phyloP scores from a whole-genome alignment of 2,113 vertebrate species.

The Galbula dea region DNA sequence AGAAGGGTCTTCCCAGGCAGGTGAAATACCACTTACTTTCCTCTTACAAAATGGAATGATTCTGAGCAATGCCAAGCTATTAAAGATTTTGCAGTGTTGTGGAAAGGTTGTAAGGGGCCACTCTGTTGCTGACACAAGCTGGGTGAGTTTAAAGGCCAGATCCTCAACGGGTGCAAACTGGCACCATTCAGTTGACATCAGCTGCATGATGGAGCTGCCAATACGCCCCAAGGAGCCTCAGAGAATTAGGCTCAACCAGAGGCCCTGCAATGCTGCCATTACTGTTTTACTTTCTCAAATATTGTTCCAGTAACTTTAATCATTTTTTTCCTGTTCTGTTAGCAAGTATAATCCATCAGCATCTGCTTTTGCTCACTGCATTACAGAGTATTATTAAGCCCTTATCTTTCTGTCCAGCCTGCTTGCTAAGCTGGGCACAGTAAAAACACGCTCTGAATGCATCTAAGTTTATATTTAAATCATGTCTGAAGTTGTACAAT shows the following conservation, averaged over 20 bases:
- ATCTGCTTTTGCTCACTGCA: background rate
- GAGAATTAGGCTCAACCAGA: background rate
- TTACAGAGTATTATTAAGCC: background rate
- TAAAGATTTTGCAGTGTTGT: constrained; percentile 38
- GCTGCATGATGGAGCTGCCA: background rate
- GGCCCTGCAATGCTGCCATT: background rate
- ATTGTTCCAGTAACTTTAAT: background rate
- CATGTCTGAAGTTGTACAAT: background rate
- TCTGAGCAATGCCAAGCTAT: constrained; percentile 8
- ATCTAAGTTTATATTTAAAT: background rate
- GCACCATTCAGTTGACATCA: background rate
- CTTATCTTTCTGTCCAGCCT: background rate
- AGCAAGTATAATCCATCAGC: background rate
- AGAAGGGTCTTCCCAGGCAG: constrained; percentile 7
- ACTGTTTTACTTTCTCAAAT: background rate
- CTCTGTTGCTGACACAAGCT: background rate
- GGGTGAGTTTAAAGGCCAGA: constrained; percentile 13
- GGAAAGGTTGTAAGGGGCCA: constrained; percentile 30
- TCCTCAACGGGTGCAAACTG: background rate
- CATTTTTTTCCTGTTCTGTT: background rate
- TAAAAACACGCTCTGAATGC: background rate
- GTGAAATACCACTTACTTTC: constrained; percentile 38
- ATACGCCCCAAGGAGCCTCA: background rate
- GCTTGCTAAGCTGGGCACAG: background rate
- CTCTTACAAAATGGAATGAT: constrained; percentile 25